Base-by-base conservation (phyloP, 2,797 vertebrate genomes). In the Channallabes apus region DNA sequence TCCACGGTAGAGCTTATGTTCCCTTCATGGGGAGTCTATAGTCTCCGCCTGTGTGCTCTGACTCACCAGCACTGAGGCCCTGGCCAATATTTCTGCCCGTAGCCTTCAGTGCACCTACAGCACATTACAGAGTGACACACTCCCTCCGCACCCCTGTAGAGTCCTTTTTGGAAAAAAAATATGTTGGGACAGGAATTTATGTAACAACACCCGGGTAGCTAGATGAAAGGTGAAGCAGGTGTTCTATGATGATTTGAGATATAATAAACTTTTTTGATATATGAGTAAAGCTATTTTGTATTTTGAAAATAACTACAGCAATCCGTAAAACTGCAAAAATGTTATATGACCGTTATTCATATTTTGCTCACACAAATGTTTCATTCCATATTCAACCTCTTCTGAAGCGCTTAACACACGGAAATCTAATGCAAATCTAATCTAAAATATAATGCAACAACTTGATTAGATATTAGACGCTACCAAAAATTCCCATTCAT, bases 1-100 rank as follows among this genome's bases (percentile, higher is more conserved):
- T 93, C 91, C 90, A 93, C 91, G 91, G 91, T 86, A 89, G 91
- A 93, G 93, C 94, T 95, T 95, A 95, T 94, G 94, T 94, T 94
- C 91, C 91, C 94, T 91, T 94, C 83, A 90, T 91, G 88, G 93
- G 94, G 92, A 92, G 92, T 92, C 90, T 17, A 64, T 61, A 89
- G 91, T 90, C 91, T 92, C 94, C 92, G 86, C 84, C 85, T 82
- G 86, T 64, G 86, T 87, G 79, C 81, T 91, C 86, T 89, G 89
- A 90, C 85, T 91, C 89, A 89, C 83, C 86, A 82, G 59, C 82
- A 71, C 85, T 15, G 46, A 32, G 65, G 64, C 80, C 91, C 90
- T 91, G 92, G 92, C 93, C 92, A 92, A 88, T 91, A 93, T 90
- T 86, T 83, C 89, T 91, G 92, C 91, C 89, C 89, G 91, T 92